phyloP scores from a whole-genome alignment of 2,888 invertebrate genomes.

The Rhodophaea formosa region DNA sequence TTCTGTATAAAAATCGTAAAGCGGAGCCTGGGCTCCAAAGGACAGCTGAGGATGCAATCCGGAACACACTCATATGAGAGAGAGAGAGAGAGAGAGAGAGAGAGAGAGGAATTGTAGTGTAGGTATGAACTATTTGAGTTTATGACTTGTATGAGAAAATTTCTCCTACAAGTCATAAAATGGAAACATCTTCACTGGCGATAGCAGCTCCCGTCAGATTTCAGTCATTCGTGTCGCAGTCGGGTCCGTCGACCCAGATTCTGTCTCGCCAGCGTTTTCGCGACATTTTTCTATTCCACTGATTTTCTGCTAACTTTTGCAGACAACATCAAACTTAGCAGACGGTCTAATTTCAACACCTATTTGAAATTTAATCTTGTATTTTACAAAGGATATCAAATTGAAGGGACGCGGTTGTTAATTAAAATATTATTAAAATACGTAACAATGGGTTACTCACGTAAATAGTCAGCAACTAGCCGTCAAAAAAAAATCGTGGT shows the following conservation, averaged over 20 bases:
- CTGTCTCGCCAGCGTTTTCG: neutral
- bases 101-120: no score
- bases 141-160: no score
- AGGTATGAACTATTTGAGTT: no score
- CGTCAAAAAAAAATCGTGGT: no score
- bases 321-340: conserved; percentile 1
- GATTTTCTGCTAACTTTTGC: conserved; percentile 4
- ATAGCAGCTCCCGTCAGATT: neutral
- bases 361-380: neutral
- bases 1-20: no score
- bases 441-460: no score
- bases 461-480: no score
- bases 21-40: no score
- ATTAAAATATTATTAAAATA: neutral
- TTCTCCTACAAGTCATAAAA: neutral
- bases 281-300: conserved; percentile 3
- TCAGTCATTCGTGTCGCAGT: neutral
- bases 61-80: no score
- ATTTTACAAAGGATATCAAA: neutral
- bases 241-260: conserved; percentile 10
- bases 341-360: conserved; percentile 1
- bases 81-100: no score
- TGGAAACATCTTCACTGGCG: neutral
- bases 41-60: no score
- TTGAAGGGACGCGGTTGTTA: neutral